A percentile compares a stretch with the other conserved stretches of the same genome.
Conservation (phyloP, 2,797 vertebrate genomes). For the Epinephelus coioides region DNA sequence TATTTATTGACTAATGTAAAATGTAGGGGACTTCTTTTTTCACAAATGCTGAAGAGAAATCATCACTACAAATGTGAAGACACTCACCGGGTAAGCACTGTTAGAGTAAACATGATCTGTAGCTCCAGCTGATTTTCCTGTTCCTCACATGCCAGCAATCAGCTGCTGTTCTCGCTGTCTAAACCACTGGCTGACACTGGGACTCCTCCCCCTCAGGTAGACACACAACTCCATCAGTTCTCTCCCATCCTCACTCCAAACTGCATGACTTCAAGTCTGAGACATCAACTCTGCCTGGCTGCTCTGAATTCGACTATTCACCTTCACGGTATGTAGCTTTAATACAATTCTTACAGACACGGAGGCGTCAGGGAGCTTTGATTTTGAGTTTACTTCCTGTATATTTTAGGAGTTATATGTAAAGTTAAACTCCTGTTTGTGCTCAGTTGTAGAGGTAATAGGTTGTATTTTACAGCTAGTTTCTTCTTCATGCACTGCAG, state of each 20-base stretch:
- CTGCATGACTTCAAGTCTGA: slow-evolving; percentile 55
- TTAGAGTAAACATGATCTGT: background rate
- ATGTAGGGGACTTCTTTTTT: background rate
- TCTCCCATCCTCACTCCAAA: slow-evolving; percentile 70
- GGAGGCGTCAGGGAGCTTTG: background rate
- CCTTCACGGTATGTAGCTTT: slow-evolving; percentile 62
- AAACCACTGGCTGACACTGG: slow-evolving; percentile 30
- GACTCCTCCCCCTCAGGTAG: slow-evolving; percentile 82
- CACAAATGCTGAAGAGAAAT: background rate
- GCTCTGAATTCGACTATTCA: slow-evolving; percentile 43
- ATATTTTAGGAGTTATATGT: background rate
- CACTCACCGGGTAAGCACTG: background rate
- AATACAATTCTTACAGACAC: background rate
- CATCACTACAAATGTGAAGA: background rate
- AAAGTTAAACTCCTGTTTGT: slow-evolving; percentile 9
- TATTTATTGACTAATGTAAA: background rate
- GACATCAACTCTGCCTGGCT: slow-evolving; percentile 61
- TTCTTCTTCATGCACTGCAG: background rate
- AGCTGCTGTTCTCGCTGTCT: slow-evolving; percentile 29
- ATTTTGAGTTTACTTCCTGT: background rate
- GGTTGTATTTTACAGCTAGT: slow-evolving; percentile 8
- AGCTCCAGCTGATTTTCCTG: background rate
- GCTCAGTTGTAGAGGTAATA: background rate
- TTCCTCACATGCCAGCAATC: slow-evolving; percentile 10
- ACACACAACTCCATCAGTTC: slow-evolving; percentile 63